These are phyloP conservation scores for Chelonus insularis DNA, from an alignment of 1,140 invertebrate genomes.

Conservation along the genomic window DNA sequence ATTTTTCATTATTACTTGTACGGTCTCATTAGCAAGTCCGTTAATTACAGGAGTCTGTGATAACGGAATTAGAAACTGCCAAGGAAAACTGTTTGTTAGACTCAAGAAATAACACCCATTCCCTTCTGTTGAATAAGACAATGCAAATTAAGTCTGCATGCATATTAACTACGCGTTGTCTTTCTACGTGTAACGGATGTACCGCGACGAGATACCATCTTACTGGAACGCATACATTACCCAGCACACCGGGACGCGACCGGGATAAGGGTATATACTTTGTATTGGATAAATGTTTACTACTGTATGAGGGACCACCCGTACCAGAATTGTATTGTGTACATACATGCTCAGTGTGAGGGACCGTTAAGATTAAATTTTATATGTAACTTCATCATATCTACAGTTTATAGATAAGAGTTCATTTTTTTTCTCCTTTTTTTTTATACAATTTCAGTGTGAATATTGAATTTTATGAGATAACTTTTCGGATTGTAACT, in stretches of 20 bases:
- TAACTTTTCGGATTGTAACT: too few species aligned
- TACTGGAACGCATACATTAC: slow-evolving; percentile 38
- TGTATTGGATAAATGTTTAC: slow-evolving; percentile 31
- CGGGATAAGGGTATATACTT: slow-evolving; percentile 12
- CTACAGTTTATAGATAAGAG: too few species aligned
- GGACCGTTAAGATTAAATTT: not conserved
- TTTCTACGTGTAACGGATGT: slow-evolving; percentile 39
- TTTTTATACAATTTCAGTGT: too few species aligned
- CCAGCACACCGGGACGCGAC: slow-evolving; percentile 19
- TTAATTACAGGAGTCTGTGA: too few species aligned
- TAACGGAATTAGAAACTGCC: too few species aligned
- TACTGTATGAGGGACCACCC: slow-evolving; percentile 3
- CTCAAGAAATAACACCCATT: too few species aligned
- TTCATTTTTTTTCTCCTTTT: too few species aligned
- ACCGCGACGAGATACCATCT: slow-evolving; percentile 39
- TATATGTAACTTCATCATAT: not conserved
- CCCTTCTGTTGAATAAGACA: not conserved
- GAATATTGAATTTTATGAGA: too few species aligned
- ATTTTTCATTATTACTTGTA: too few species aligned
- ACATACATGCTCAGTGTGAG: not conserved
- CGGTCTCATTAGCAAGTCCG: too few species aligned
- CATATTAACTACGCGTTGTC: slow-evolving; percentile 48
- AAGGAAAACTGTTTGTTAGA: too few species aligned
- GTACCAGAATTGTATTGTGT: not conserved
- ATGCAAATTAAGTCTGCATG: slow-evolving; percentile 51